Evolutionary conservation across 2,797 vertebrate genomes (phyloP), one percentile per base, ranked within the genome.

Genomic region (Orientallactaga sibirica): DNA sequence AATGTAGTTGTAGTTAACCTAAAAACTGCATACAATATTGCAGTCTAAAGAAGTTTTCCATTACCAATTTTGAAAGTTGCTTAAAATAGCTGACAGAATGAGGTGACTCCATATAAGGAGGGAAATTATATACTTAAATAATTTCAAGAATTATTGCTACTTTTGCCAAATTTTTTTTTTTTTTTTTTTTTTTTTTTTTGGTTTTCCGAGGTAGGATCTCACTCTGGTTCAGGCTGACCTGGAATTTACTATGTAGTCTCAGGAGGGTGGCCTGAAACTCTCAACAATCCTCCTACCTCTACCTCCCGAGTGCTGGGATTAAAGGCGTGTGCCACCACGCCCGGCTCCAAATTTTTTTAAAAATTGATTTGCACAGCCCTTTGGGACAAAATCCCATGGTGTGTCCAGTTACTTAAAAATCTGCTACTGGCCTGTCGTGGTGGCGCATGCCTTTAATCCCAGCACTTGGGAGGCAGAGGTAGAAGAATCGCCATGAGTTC

Each of bases 1-100:
- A 62, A 33, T 0, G 0, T 1, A n/a, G 37, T 70, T 41, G 37
- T 12, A 73, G 81, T 83, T 85, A n/a, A 91, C 67, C 86, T 95
- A 84, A 91, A 91, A 93, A 19, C 70, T 80, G 85, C 41, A 74
- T 68, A 71, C 43, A 64, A 73, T 37, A 88, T 85, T 4, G 37
- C 24, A 91, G 93, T 86, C 75, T 70, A 64, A 74, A 91, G 81
- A 88, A 85, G 86, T 84, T 95, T 95, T 92, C 95, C 84, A 95
- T 80, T 84, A 78, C 66, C 87, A 90, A 74, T 78, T 94, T 75
- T 95, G 84, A 94, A 97, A 95, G 77, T 41, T 94, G 67, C 86
- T 95, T 96, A 93, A 96, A 96, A 95, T 84, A 95, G 87, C 61
- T 90, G 78, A 92, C n/a, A 88, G 89, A 93, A 94, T 90, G 91